Evolutionary conservation across 1,140 invertebrate species (phyloP), one percentile per base, ranked within the genome.

Genomic region (Apis laboriosa): DNA sequence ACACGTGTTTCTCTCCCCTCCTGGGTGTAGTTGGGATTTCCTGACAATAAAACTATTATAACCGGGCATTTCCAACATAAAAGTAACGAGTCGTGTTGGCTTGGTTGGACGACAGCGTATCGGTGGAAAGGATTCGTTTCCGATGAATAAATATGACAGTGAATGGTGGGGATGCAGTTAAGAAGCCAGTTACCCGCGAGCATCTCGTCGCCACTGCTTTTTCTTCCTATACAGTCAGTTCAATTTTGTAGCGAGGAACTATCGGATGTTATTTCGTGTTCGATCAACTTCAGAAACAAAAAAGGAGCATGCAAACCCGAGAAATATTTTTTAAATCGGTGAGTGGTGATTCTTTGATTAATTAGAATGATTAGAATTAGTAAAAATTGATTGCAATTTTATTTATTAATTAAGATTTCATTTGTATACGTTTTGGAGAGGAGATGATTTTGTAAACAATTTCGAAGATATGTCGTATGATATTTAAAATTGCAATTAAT

Each of bases 41-140:
- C 76, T 85, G 75, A 9, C 63, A 78, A 79, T 81, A 75, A 85
- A 79, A 13, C 19, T 13, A 83, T 85, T 88, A 83, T n/a, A 71
- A 78, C n/a, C 67, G 79, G 86, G 83, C 78, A 87, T 87, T 87
- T 88, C 86, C 86, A 88, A 49, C 66, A 55, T 78, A 53, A 56
- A 79, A 82, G 61, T 68, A 81, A 86, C 82, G 19, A 66, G 34
- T 43, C 19, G 21, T 63, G 15, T 15, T 28, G 73, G 9, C 51
- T 24, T 3, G 19, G 79, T 43, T 43, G 21, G 21, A 21, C n/a
- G 28, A 12, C 2, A 24, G 13, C 13, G 9, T 8, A 13, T 9
- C 43, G 28, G 11, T 68, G 28, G 9, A 55, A 74, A 84, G 82
- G 82, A 84, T 80, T 75, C 28, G 49, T 67, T 51, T 15, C 7